Evolutionary conservation across 1,140 invertebrate genomes (phyloP), one percentile per base, ranked within the genome.

Genomic region (Lepidurus arcticus): DNA sequence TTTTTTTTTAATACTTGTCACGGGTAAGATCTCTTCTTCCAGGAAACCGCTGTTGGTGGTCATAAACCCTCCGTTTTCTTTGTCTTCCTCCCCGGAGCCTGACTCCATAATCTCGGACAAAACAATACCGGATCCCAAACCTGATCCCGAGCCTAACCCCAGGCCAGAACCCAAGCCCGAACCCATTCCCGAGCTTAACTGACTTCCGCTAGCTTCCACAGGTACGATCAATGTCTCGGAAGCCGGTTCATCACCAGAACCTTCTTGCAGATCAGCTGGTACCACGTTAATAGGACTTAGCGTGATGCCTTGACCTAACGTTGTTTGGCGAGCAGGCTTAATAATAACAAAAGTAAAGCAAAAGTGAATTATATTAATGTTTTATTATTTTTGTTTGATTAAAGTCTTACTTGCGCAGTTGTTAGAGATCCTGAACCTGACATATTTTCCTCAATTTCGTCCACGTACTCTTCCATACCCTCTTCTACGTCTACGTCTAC

Each of bases 401-500:
- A 47, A 47, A 34, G 34, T 4, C 16, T 65, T 65, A 65, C 53
- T 7, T 65, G 9, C 1, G 53, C 9, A 16, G 53, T 13, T 65
- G 53, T 65, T 16, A 21, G 53, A 65, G 53, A 16, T 9, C 9
- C 53, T 5, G 53, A 65, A 1, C 8, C 53, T 65, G 53, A 65
- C 53, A 16, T 16, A 16, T 9, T 85, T 81, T 78, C 79, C 16
- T 79, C 80, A 21, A 85, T 86, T 78, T 88, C 87, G 76, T 85
- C 87, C 34, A 79, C 82, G 7, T 78, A n/a, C 65, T 87, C 85
- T 78, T 83, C 83, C 75, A 83, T 84, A 74, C 81, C 83, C 81
- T 85, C 87, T 74, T 85, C 84, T 43, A 82, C 82, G 73, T 86
- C 84, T 43, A 82, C 82, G 73, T 86, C 82, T 43, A 82, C 82